Evolutionary conservation across 2,797 vertebrate species (phyloP).

Genomic region (Mormyrops attenuatus): DNA sequence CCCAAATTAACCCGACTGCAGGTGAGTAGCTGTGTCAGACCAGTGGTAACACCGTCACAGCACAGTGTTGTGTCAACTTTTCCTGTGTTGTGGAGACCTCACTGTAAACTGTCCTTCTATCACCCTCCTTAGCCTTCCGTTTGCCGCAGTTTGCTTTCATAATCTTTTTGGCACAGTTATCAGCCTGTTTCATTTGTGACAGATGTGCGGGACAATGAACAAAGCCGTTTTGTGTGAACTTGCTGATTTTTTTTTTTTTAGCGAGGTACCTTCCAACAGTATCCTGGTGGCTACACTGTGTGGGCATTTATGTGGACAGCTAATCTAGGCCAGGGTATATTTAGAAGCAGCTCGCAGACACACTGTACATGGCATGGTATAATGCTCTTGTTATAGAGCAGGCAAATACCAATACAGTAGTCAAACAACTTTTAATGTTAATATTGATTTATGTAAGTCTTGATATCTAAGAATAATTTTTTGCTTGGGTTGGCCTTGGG

Average conservation of each 20-base stretch:
- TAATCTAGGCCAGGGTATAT: constrained; percentile 59
- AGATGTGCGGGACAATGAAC: constrained; percentile 10
- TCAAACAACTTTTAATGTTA: background rate
- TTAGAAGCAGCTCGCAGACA: constrained; percentile 57
- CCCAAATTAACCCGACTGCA: constrained; percentile 60
- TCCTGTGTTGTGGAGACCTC: background rate
- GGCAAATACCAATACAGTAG: constrained; percentile 18
- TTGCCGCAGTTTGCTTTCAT: background rate
- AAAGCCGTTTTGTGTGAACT: constrained; percentile 30
- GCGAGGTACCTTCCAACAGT: constrained; percentile 49
- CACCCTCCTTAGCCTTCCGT: background rate
- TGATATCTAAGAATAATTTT: background rate
- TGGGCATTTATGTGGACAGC: constrained; percentile 37
- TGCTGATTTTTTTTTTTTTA: background rate
- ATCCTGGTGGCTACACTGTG: constrained; percentile 43
- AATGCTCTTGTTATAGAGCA: constrained; percentile 28
- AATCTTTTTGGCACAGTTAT: background rate
- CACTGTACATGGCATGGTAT: constrained; percentile 51
- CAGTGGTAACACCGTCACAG: background rate
- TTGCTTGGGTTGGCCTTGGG: background rate
- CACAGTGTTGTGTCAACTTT: background rate
- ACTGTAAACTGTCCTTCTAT: background rate
- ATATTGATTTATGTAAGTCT: background rate
- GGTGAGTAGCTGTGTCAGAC: constrained; percentile 34
- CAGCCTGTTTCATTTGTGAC: background rate